Base-by-base conservation (phyloP, 2,888 invertebrate species). In the Flabesymbios commensalis region DNA sequence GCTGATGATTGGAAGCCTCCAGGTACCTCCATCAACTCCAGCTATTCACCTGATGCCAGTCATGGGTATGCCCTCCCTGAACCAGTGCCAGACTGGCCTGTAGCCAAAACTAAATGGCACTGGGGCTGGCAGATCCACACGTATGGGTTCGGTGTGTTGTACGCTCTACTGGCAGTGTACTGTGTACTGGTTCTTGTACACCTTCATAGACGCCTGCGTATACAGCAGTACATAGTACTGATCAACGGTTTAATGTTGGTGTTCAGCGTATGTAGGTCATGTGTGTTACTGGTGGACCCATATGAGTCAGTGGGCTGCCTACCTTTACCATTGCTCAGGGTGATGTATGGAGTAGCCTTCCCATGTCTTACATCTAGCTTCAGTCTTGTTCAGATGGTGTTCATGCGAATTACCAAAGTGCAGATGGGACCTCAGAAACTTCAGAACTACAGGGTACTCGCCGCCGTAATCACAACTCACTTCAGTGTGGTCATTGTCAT, bases 351-450 rank as follows among this genome's bases (percentile, higher is more conserved):
- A 72, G 76, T 86, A 55, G 86, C 86, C 63, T 86, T 85, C 74
- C 87, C 87, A 14, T 85, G 86, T 73, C 81, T 87, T 61, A 85
- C 86, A 52, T 86, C 86, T 41, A 86, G 86, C 41, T 87, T 87
- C 75, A 84, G 86, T 65, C 82, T 87, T 57, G 83, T 87, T 64
- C 87, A 87, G 75, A 78, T 87, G 68, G 85, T 86, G 59, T 85
- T 87, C 70, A 79, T 87, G 51, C 86, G 86, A 69, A 77, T 87
- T 60, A 87, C 87, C 19, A 80, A 86, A 56, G 86, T 86, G 10
- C 85, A 84, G 42, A 84, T 84, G 65, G 83, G 79, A 56, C 75
- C 87, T 59, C 81, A 84, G 65, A 83, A 79, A 55, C 75, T 87
- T 59, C 82, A 84, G 54, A 84, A 83, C 63, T 85, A 86, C 72